These are phyloP conservation scores for Lysandra bellargus DNA, from an alignment of 2,888 invertebrate species.

Conservation along the genomic window DNA sequence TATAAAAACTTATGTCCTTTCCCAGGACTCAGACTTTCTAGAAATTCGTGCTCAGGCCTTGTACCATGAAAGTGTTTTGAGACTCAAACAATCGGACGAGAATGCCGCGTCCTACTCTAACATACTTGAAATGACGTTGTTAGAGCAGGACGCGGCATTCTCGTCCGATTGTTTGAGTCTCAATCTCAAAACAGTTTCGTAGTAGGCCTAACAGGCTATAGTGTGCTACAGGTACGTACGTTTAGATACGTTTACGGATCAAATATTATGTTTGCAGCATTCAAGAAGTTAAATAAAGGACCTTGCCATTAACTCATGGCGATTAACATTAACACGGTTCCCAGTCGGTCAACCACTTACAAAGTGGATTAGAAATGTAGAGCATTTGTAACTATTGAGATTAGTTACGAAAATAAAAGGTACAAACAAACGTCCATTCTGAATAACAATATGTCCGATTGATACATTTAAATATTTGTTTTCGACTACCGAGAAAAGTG, in stretches of 20 bases:
- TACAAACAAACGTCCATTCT: not conserved
- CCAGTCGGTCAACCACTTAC: not conserved
- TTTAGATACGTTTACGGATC: not conserved
- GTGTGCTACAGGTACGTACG: no score
- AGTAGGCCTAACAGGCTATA: no score
- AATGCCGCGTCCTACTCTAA: no score
- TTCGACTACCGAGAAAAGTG: conserved; percentile 24
- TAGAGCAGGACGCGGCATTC: no score
- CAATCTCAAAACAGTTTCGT: no score
- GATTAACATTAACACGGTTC: not conserved
- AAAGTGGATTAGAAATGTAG: not conserved
- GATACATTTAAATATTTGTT: conserved; percentile 30
- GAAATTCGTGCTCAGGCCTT: no score
- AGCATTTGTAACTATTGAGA: not conserved
- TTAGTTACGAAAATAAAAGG: not conserved
- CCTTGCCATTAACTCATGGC: not conserved
- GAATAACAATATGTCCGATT: conserved; percentile 30
- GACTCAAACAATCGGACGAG: no score
- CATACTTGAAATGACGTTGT: no score
- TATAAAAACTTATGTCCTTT: no score
- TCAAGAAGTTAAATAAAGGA: not conserved
- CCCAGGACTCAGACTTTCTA: no score
- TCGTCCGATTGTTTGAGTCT: no score
- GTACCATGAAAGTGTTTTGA: no score
- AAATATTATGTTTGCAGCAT: not conserved